These are phyloP conservation scores for Drosophila mimetica DNA, from an alignment of 2,888 invertebrate species.

Conservation along the genomic window DNA sequence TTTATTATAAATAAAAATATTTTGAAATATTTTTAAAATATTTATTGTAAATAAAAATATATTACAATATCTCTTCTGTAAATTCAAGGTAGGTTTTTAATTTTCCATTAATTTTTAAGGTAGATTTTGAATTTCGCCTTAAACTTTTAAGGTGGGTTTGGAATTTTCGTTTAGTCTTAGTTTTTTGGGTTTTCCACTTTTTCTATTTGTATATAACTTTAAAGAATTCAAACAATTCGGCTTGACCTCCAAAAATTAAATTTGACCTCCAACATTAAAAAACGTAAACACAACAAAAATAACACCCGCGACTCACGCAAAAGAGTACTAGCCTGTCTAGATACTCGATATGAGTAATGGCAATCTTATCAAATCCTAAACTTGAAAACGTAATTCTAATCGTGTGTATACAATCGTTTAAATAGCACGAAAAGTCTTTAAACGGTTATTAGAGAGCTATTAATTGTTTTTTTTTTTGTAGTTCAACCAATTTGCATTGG, in stretches of 20 bases:
- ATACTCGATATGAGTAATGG: slow-evolving; percentile 11
- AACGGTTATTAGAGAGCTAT: slow-evolving; percentile 12
- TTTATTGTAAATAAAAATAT: no score
- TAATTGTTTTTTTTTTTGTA: slow-evolving; percentile 15
- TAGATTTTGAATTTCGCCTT: no score
- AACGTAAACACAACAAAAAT: slow-evolving; percentile 3
- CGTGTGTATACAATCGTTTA: not conserved
- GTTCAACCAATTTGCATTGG: not conserved
- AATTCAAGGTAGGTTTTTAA: no score
- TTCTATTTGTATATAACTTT: no score
- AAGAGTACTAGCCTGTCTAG: slow-evolving; percentile 1
- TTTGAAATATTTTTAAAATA: no score
- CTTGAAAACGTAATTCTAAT: slow-evolving; percentile 20
- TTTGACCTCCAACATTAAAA: not conserved
- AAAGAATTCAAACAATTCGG: not conserved
- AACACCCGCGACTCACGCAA: not conserved
- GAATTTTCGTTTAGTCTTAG: no score
- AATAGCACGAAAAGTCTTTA: slow-evolving; percentile 9
- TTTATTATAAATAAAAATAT: no score
- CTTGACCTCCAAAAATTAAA: not conserved
- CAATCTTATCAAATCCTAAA: slow-evolving; percentile 27
- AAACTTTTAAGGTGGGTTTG: no score
- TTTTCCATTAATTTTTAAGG: no score
- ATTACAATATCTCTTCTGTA: no score
- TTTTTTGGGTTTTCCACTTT: no score